Evolutionary conservation across 2,888 invertebrate species (phyloP), one percentile per base, ranked within the genome.

Genomic region (Schrankia costaestrigalis): DNA sequence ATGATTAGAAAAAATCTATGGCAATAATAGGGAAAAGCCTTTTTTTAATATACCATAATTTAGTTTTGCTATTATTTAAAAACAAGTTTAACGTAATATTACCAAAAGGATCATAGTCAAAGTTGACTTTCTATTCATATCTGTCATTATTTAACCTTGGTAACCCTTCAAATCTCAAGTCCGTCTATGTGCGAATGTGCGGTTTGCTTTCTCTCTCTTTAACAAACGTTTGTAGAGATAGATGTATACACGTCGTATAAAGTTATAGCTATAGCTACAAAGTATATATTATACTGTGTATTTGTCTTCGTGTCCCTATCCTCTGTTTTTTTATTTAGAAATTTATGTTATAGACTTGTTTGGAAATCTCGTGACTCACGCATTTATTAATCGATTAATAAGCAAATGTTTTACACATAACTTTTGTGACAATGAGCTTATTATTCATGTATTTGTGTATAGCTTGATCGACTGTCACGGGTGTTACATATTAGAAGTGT

Each of bases 241-340:
- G 19, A 13, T 0, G 2, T 26, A 46, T 41, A 30, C 40, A 34
- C 46, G 46, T n/a, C n/a, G n/a, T 55, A 52, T 46, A 46, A 44
- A 50, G 40, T 42, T 53, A 40, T 26, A 53, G 48, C 29, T 46
- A 41, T 38, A 48, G 28, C 26, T 39, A 46, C 51, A n/a, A n/a
- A n/a, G n/a, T n/a, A n/a, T n/a, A n/a, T n/a, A n/a, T n/a, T n/a
- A n/a, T 49, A 41, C 48, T 49, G 48, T 49, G 47, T 59, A 53
- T 50, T 66, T 70, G 73, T 60, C 71, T 72, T 71, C 70, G 71
- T 72, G 73, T 75, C 68, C 58, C 51, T 53, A 40, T 39, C 51
- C 47, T 55, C 45, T 58, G 46, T 52, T 56, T 63, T 62, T 48
- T 55, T 47, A 39, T 53, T 55, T 40, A 42, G 35, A 53, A 42